Conservation (phyloP, 2,797 vertebrate genomes). For the Phataginus tetradactyla region DNA sequence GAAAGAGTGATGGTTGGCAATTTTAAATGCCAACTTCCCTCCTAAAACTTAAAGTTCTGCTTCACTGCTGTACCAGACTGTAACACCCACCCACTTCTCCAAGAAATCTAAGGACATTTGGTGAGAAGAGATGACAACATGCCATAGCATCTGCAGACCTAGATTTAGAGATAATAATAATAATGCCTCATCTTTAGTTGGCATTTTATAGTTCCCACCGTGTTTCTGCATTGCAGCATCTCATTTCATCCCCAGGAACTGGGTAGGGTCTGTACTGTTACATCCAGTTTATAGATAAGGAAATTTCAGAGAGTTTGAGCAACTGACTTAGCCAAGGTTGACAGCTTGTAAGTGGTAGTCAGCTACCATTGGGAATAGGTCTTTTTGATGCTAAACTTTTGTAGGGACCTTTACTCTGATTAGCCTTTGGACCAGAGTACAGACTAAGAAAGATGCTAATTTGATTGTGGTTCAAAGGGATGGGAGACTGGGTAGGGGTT, state of each 20-base stretch:
- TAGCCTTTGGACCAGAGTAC: neutral
- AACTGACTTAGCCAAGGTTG: neutral
- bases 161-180: neutral
- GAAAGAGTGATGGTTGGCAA: neutral
- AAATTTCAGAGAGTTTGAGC: slow-evolving; percentile 3
- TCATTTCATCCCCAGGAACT: neutral
- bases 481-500: neutral
- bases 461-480: neutral
- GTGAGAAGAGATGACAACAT: neutral
- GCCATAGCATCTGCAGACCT: neutral
- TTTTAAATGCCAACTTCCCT: neutral
- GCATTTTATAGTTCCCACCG: neutral
- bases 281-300: slow-evolving; percentile 1
- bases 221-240: neutral
- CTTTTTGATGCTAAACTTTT: slow-evolving; percentile 18
- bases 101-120: slow-evolving; percentile 4
- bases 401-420: neutral
- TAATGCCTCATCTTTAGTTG: neutral
- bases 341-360: neutral
- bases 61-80: neutral
- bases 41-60: neutral
- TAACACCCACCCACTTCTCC: neutral
- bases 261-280: neutral
- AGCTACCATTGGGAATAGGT: neutral
- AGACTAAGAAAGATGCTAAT: neutral